Percentiles rank a stretch among this genome's conserved stretches.
phyloP scores from a whole-genome alignment of 2,888 invertebrate species.

The Ochropacha duplaris region DNA sequence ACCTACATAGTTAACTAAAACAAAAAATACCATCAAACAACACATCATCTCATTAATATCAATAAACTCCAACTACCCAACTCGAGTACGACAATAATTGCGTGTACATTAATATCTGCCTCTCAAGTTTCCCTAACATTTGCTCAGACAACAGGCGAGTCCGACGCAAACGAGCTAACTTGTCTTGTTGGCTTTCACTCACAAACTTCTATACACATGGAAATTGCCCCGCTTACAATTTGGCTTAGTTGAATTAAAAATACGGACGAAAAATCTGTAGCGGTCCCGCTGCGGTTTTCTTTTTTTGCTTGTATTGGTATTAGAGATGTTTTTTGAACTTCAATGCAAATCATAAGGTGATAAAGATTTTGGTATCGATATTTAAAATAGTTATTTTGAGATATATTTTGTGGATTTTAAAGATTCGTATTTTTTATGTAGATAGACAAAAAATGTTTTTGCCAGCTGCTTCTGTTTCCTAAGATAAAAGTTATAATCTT shows the following conservation, averaged over 20 bases:
- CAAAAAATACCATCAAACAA: too few species aligned
- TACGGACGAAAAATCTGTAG: conserved; percentile 6
- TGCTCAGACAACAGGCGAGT: conserved; percentile 22
- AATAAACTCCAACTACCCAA: not conserved
- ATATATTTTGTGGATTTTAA: too few species aligned
- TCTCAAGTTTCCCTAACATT: conserved; percentile 25
- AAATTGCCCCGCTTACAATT: conserved; percentile 41
- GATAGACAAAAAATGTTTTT: too few species aligned
- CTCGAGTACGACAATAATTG: not conserved
- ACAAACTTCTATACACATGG: conserved; percentile 41
- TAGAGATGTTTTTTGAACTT: too few species aligned
- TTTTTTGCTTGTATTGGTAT: too few species aligned
- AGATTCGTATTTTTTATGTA: too few species aligned
- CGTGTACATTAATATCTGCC: conserved; percentile 10
- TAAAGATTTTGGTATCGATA: too few species aligned
- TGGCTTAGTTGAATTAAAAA: conserved; percentile 14
- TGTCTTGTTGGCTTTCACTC: conserved; percentile 42
- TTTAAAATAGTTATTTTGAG: too few species aligned
- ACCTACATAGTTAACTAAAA: too few species aligned
- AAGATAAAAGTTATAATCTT: too few species aligned
- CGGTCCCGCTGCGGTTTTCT: not conserved
- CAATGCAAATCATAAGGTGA: too few species aligned
- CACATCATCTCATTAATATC: not conserved
- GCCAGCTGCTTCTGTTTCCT: too few species aligned
- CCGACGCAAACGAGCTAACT: conserved; percentile 35